Base-by-base conservation (phyloP, 2,797 vertebrate species). In the Macrochelys suwanniensis region DNA sequence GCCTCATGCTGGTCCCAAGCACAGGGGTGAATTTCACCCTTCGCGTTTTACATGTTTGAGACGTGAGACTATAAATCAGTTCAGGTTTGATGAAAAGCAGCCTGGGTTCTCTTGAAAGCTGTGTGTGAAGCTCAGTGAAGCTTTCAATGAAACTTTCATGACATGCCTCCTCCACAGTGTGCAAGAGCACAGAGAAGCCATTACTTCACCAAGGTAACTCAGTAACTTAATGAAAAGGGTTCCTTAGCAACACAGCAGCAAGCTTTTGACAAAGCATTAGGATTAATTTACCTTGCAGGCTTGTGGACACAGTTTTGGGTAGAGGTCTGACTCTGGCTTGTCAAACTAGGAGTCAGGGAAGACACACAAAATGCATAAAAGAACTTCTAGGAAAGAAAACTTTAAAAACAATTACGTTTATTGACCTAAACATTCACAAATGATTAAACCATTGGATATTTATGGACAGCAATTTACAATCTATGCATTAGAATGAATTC, bases 191-290 rank as follows among this genome's bases (percentile, higher is more conserved):
- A 79, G 53, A 91, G 87, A 94, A 96, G 76, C 49, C 87, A 23
- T 76, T 11, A 84, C 84, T 88, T 90, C 82, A 6, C 94, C 96
- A 53, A 95, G 95, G 92, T 37, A 92, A 96, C 88, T 50, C 57
- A 51, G 93, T 91, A 96, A 91, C 11, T 79, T 51, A n/a, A 84
- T 82, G 87, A 82, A 95, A 87, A 95, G 86, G 88, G 89, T 94
- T 95, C 89, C 96, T 95, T 98, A 97, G 96, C 91, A 98, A 96
- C 96, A 74, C 59, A 88, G 96, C 94, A 95, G 93, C 91, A 96
- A 96, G 89, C 90, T 96, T 80, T 96, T 94, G 88, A 90, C 80
- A 92, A 49, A 89, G 92, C 84, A 50, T 90, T 57, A 91, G 84
- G 94, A 96, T 95, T 92, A 71, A 92, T 80, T 94, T 96, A 65